phyloP scores from a whole-genome alignment of 2,888 invertebrate species.

The Dasypogon diadema region DNA sequence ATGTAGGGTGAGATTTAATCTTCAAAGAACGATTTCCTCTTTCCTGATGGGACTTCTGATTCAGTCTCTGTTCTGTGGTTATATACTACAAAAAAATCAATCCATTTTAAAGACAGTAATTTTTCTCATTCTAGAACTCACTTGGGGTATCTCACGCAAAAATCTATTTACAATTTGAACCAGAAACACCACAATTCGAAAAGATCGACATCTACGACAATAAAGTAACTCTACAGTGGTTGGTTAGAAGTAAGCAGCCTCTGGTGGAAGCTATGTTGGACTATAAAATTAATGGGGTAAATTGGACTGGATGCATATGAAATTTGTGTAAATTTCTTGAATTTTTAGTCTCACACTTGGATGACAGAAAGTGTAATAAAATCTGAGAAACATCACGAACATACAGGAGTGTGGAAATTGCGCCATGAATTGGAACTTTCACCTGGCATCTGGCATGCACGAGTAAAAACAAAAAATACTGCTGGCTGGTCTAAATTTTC shows the following conservation, averaged over 20 bases:
- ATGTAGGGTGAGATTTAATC: no score
- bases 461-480: conserved; percentile 64
- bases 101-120: no score
- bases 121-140: conserved; percentile 59
- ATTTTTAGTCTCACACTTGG: conserved; percentile 63
- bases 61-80: no score
- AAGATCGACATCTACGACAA: conserved; percentile 60
- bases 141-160: conserved; percentile 62
- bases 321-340: background rate
- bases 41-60: no score
- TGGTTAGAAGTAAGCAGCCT: conserved; percentile 65
- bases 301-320: conserved; percentile 41
- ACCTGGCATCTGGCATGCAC: conserved; percentile 65
- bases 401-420: conserved; percentile 65
- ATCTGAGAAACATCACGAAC: conserved; percentile 62
- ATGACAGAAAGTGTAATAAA: conserved; percentile 63
- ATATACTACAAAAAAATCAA: no score
- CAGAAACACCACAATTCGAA: conserved; percentile 66
- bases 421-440: conserved; percentile 64
- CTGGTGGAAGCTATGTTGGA: conserved; percentile 65
- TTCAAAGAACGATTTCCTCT: no score
- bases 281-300: conserved; percentile 64
- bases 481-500: conserved; percentile 66
- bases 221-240: conserved; percentile 63
- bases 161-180: conserved; percentile 62